Base-by-base conservation (phyloP, 2,888 invertebrate genomes). In the Perithous albicinctus region DNA sequence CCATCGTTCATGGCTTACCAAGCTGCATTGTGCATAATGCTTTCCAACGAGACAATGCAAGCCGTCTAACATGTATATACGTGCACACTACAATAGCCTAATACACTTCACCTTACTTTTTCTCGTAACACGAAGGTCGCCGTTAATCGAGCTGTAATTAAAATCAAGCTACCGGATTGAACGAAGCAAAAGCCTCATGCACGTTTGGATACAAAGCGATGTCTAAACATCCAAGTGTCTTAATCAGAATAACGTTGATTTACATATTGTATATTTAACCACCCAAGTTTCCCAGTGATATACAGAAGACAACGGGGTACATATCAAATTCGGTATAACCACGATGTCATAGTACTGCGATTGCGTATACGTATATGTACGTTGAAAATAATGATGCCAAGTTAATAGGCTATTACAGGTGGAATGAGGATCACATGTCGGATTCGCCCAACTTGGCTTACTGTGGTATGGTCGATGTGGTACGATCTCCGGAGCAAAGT, bases 61-160 rank as follows among this genome's bases (percentile, higher is more conserved):
- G 6, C 61, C 12, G 38, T 63, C 48, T n/a, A n/a, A n/a, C 38
- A 51, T 35, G 20, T 29, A 61, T 26, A 23, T 18, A 56, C 26
- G 23, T 38, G 26, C 69, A 59, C 26, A 23, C 2, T 54, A 41
- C n/a, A 26, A 23, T 48, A 70, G 48, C 66, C n/a, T n/a, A n/a
- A n/a, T 41, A 67, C 73, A 69, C 76, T 79, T 82, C 82, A 79
- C 82, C 85, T 85, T 74, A 83, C 80, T 79, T 83, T 80, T 77
- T 32, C 76, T 64, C 74, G 82, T 81, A 80, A 67, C 72, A 72
- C 86, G 87, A 89, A 88, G 89, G 88, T 88, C 89, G 83, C 85
- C 84, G 86, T 89, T 89, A 88, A 89, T 89, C 87, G 88, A 86
- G 85, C 86, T 78, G 75, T 83, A 84, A 86, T 85, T 85, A 87